These are phyloP conservation scores for Capreolus pygargus DNA, from an alignment of 2,113 vertebrate species.

Conservation along the genomic window DNA sequence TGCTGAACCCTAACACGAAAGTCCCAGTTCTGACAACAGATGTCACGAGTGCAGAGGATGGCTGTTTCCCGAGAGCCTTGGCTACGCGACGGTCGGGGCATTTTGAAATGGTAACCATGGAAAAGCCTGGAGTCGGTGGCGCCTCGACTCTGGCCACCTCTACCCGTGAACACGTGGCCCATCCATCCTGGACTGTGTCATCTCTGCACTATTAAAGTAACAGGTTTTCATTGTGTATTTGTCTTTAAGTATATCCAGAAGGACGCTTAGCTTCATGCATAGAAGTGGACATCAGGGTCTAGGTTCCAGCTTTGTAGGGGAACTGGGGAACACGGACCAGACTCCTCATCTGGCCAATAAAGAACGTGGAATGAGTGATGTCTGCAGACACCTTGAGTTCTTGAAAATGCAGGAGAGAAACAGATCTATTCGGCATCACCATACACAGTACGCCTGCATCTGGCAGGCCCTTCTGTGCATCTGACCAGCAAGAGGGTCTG, in stretches of 20 bases:
- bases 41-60: accelerated
- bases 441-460: accelerated
- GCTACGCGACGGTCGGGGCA: accelerated
- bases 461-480: accelerated
- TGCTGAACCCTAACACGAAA: accelerated
- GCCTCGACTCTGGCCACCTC: accelerated
- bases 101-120: accelerated
- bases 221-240: accelerated
- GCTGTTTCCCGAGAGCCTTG: accelerated
- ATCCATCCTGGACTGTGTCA: accelerated
- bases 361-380: not conserved
- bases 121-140: not conserved
- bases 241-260: not conserved
- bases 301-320: not conserved
- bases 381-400: accelerated
- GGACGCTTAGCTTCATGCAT: accelerated
- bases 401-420: not conserved
- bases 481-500: accelerated
- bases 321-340: accelerated
- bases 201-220: not conserved
- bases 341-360: accelerated
- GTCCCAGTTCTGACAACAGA: accelerated
- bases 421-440: accelerated
- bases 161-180: accelerated
- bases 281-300: accelerated